Evolutionary conservation across 1,140 invertebrate genomes (phyloP).

Genomic region (Zaprionus camerounensis): DNA sequence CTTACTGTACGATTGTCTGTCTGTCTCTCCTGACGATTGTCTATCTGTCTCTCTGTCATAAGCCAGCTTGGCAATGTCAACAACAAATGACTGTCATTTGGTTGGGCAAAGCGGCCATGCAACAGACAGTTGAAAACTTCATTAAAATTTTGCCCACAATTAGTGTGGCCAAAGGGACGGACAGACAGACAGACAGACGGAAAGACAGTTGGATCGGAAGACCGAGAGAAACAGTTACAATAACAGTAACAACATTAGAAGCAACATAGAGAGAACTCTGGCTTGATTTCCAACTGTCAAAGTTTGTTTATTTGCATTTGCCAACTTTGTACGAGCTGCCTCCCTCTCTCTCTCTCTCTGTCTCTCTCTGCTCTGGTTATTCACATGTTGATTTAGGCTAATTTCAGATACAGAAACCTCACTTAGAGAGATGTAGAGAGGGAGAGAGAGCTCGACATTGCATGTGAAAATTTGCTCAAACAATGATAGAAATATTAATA

Average conservation of each 20-base stretch:
- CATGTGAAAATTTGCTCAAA: constrained; percentile 79
- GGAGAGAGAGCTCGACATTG: constrained; percentile 31
- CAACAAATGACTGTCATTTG: constrained; percentile 63
- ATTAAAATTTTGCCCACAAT: constrained; percentile 74
- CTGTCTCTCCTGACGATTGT: background rate
- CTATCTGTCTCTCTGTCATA: constrained; percentile 20
- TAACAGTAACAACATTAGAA: constrained; percentile 2
- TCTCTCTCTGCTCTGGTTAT: constrained; percentile 8
- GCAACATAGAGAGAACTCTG: background rate
- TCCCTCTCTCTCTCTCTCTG: background rate
- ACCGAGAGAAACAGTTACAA: constrained; percentile 9
- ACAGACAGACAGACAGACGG: background rate
- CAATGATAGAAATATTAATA: constrained; percentile 65
- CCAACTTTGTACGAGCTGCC: constrained; percentile 27
- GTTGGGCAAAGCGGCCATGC: constrained; percentile 43
- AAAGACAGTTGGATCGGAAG: background rate
- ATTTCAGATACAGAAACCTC: constrained; percentile 48
- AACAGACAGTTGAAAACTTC: constrained; percentile 65
- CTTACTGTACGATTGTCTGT: background rate
- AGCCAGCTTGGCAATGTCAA: constrained; percentile 28
- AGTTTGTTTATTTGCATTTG: constrained; percentile 62
- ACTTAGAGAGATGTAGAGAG: background rate
- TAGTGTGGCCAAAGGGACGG: constrained; percentile 27
- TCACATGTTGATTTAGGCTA: constrained; percentile 67
- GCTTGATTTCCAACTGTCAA: constrained; percentile 70